phyloP scores from a whole-genome alignment of 2,888 invertebrate species.

The Heteropelma amictum region DNA sequence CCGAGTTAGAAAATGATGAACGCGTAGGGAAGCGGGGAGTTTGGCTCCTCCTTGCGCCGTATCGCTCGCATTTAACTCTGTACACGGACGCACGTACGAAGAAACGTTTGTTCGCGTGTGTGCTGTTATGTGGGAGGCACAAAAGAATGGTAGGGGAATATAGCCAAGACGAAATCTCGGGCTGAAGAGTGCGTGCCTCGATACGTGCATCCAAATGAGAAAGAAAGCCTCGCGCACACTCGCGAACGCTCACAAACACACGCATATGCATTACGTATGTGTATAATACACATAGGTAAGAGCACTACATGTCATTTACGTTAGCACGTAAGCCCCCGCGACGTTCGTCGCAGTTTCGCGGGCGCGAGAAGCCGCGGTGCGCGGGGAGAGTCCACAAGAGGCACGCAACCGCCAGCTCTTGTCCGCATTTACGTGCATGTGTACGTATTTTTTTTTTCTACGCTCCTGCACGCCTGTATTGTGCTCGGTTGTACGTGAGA shows the following conservation, averaged over 20 bases:
- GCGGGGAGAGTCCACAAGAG: background rate
- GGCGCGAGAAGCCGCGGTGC: background rate
- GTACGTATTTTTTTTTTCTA: background rate
- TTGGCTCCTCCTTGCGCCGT: conserved; percentile 21
- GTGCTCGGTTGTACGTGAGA: background rate
- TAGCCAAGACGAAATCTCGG: conserved; percentile 46
- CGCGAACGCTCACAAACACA: background rate
- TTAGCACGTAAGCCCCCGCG: background rate
- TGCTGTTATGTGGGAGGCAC: conserved; percentile 46
- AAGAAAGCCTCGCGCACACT: conserved; percentile 6
- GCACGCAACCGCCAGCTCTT: conserved; percentile 32
- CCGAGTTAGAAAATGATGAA: conserved; percentile 3
- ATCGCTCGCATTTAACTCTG: conserved; percentile 33
- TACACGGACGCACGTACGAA: background rate
- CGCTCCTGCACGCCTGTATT: background rate
- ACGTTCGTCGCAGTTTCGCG: conserved; percentile 8
- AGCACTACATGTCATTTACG: background rate
- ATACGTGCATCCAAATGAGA: conserved; percentile 28
- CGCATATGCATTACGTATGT: background rate
- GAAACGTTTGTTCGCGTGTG: conserved; percentile 31
- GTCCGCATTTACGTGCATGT: background rate
- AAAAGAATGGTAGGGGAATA: conserved; percentile 51
- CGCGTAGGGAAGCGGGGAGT: conserved; percentile 14
- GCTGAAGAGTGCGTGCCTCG: conserved; percentile 4
- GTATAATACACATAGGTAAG: background rate